These are phyloP conservation scores for Zelostemma sp. DNA, from an alignment of 1,140 invertebrate species.

Conservation along the genomic window DNA sequence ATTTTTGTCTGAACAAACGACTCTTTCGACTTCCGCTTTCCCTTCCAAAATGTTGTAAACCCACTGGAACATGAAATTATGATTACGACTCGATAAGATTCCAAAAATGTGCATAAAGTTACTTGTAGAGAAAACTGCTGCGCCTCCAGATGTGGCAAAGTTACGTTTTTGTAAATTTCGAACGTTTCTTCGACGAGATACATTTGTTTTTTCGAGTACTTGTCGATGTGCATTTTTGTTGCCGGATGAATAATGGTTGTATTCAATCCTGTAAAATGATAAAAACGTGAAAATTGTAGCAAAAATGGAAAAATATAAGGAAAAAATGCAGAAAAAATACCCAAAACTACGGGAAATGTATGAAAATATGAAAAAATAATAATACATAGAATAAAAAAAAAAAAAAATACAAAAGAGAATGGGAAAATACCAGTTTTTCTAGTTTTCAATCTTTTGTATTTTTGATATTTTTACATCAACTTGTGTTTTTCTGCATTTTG, in stretches of 20 bases:
- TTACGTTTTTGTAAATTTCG: slow-evolving; percentile 84
- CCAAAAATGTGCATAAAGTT: slow-evolving; percentile 41
- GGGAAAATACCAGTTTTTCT: too few relatives aligned
- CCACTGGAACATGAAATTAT: slow-evolving; percentile 81
- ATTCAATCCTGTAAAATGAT: slow-evolving; percentile 77
- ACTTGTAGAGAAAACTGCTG: slow-evolving; percentile 84
- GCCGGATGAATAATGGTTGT: slow-evolving; percentile 92
- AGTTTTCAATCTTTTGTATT: too few relatives aligned
- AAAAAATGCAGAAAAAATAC: neutral
- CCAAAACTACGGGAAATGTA: too few relatives aligned
- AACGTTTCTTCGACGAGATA: slow-evolving; percentile 88
- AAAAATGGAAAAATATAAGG: slow-evolving; percentile 5
- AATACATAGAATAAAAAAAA: too few relatives aligned
- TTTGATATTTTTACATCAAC: too few relatives aligned
- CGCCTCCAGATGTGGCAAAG: slow-evolving; percentile 80
- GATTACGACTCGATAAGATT: neutral
- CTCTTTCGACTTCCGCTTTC: slow-evolving; percentile 87
- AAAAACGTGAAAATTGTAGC: slow-evolving; percentile 12
- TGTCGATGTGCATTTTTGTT: slow-evolving; percentile 90
- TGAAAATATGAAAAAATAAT: too few relatives aligned
- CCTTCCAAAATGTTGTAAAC: slow-evolving; percentile 96
- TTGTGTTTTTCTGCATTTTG: too few relatives aligned
- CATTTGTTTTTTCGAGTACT: slow-evolving; percentile 81
- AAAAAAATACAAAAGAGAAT: too few relatives aligned
- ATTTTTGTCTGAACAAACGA: slow-evolving; percentile 86